A percentile compares a stretch with the other conserved stretches of the same genome.
Conservation (phyloP, 2,797 vertebrate species). For the Sardinella longiceps region DNA sequence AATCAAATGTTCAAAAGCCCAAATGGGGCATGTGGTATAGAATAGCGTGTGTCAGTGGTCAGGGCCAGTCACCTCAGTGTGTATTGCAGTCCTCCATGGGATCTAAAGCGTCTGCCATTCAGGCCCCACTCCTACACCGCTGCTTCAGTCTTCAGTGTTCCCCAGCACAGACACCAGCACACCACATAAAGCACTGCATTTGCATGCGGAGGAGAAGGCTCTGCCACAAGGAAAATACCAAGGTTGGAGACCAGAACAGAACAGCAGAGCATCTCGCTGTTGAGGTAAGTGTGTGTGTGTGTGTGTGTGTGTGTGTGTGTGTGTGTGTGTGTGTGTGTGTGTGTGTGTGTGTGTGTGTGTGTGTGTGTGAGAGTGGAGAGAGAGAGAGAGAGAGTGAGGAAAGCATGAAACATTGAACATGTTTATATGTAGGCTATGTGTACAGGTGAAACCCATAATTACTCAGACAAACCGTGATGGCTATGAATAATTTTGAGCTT, state of each 20-base stretch:
- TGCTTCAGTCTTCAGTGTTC: neutral
- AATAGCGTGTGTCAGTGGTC: no score
- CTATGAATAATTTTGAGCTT: no score
- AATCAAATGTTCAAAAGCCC: no score
- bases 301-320: constrained; percentile 1
- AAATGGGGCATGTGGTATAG: no score
- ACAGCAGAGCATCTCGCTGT: neutral
- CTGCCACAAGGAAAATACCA: constrained; percentile 18
- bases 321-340: neutral
- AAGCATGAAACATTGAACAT: neutral
- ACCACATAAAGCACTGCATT: neutral
- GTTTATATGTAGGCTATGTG: no score
- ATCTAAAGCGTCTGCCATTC: neutral
- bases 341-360: neutral
- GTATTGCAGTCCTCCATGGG: neutral
- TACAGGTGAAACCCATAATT: no score
- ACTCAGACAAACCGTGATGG: no score
- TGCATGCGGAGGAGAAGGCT: constrained; percentile 14
- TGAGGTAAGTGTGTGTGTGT: neutral
- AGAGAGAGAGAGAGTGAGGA: no score
- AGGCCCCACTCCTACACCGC: neutral
- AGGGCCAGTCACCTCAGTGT: no score
- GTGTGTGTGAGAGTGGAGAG: constrained; percentile 5
- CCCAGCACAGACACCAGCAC: neutral
- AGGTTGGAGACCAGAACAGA: constrained; percentile 15